Evolutionary conservation across 1,140 invertebrate genomes (phyloP), one percentile per base, ranked within the genome.

Genomic region (Scaptomyza pallida): DNA sequence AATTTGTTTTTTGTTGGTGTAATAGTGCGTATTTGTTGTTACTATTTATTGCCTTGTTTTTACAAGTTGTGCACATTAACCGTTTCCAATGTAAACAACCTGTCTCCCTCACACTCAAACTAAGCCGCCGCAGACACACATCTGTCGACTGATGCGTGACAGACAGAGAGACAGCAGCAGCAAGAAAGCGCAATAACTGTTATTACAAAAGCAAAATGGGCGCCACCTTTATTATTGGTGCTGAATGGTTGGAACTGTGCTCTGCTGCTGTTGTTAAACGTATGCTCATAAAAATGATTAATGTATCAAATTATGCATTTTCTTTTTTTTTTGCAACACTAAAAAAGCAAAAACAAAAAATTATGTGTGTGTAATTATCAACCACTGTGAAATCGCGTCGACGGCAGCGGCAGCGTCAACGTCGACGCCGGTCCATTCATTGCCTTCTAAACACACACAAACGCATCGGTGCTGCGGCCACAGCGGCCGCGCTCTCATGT

Each of bases 241-340:
- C 33, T 37, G 33, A n/a, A n/a, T n/a, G n/a, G 0, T 12, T 61
- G 47, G 50, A 41, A 45, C 51, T 61, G 59, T 54, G 43, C n/a
- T n/a, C n/a, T n/a, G n/a, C n/a, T n/a, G n/a, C 35, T 37, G 45
- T 51, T 61, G 76, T 81, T 86, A 86, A 85, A 86, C 63, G 76
- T 64, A 54, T 61, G 52, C 73, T 86, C 72, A 86, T 85, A 86
- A 85, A 73, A 67, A 72, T 80, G 76, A 86, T 85, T 77, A 86
- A 86, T 85, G 73, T 76, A 59, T 59, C 68, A 69, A 45, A 71
- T 74, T 44, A 41, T 64, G 67, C 47, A 67, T 75, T 75, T 71
- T 71, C 40, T 52, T 69, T 30, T 21, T 21, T 21, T 54, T 67
- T 47, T 26, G 59, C 57, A 55, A 75, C 48, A 63, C 21, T n/a